Conservation (phyloP, 2,113 vertebrate genomes). For the Thalassarche chlororhynchos region DNA sequence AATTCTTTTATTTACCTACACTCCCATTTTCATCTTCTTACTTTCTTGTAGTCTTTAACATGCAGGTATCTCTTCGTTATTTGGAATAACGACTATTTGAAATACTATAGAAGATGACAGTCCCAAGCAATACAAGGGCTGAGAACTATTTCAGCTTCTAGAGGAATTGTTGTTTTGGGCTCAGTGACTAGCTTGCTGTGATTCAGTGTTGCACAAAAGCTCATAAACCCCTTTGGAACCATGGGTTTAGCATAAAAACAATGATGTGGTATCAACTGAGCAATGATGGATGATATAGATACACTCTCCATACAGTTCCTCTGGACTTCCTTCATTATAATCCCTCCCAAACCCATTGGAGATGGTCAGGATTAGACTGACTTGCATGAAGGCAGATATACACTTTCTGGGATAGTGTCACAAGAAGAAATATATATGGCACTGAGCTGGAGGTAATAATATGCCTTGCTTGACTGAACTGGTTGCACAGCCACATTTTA, state of each 20-base stretch:
- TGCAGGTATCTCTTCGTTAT: background rate
- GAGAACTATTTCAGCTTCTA: background rate
- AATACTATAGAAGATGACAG: background rate
- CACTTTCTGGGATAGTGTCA: background rate
- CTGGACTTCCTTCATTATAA: background rate
- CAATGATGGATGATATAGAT: accelerated
- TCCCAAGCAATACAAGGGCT: background rate
- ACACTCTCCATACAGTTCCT: background rate
- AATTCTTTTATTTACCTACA: background rate
- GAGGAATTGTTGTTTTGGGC: background rate
- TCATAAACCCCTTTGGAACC: background rate
- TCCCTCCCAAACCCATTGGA: background rate
- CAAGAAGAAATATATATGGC: background rate
- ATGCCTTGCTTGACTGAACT: background rate
- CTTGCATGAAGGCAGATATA: background rate
- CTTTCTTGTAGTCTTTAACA: background rate
- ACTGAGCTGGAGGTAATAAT: background rate
- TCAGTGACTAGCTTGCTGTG: background rate
- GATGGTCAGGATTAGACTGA: background rate
- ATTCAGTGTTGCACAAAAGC: background rate
- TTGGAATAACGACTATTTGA: background rate
- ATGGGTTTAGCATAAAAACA: background rate
- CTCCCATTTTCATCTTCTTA: background rate
- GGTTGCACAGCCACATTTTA: background rate
- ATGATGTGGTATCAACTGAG: background rate